Percentiles rank a stretch among this genome's conserved stretches.
Evolutionary conservation across 2,888 invertebrate genomes (phyloP).

Genomic region (Ceraclea dissimilis): DNA sequence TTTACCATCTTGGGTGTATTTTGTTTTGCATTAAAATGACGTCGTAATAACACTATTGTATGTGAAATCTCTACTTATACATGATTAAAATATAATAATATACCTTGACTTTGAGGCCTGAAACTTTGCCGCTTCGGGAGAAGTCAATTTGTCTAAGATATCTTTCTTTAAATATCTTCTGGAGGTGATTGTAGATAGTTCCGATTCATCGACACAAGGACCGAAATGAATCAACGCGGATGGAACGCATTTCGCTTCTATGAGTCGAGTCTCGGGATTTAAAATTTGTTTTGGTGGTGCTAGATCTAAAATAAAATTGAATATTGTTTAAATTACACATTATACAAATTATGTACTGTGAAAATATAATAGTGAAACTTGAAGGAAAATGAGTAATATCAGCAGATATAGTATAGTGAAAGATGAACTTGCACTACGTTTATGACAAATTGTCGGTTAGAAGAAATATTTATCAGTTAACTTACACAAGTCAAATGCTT

Average conservation of each 20-base stretch:
- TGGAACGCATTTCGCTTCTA: slow-evolving; percentile 71
- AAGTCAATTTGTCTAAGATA: slow-evolving; percentile 53
- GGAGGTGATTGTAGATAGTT: slow-evolving; percentile 32
- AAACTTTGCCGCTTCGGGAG: slow-evolving; percentile 58
- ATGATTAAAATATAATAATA: too few species aligned
- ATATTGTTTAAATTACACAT: too few species aligned
- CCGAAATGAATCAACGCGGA: slow-evolving; percentile 70
- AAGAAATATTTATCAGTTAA: too few species aligned
- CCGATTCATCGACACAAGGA: slow-evolving; percentile 30
- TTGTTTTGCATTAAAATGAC: too few species aligned
- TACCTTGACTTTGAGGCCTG: slow-evolving; percentile 63
- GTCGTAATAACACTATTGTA: too few species aligned
- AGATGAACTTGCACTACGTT: too few species aligned
- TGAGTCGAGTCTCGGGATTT: slow-evolving; percentile 51
- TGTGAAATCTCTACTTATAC: too few species aligned
- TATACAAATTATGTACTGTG: too few species aligned
- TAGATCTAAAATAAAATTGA: slow-evolving; percentile 52
- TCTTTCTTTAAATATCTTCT: slow-evolving; percentile 51
- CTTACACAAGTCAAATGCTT: slow-evolving; percentile 76
- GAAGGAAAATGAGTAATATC: neutral
- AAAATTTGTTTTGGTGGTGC: slow-evolving; percentile 75
- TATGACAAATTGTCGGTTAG: too few species aligned
- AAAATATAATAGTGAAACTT: too few species aligned
- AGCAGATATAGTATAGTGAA: neutral
- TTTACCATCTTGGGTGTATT: too few species aligned